Base-by-base conservation (phyloP, 2,113 vertebrate species). In the Nothobranchius kuhntae region DNA sequence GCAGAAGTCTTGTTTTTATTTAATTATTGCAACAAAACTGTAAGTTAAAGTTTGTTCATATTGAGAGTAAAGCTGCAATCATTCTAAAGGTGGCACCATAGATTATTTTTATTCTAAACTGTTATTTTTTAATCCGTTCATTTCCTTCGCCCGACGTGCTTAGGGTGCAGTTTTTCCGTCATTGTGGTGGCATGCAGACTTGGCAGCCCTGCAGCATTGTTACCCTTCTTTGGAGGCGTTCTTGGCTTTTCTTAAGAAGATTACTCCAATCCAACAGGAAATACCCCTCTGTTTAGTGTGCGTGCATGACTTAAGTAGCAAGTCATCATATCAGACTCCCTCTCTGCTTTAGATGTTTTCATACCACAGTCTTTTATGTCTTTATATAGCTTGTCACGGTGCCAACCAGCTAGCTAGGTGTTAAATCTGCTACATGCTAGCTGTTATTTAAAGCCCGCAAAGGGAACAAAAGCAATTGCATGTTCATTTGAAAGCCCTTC, bases 241-340 rank as follows among this genome's bases (percentile, higher is more conserved):
- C 53, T 74, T 78, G 68, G 76, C 67, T 73, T 87, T 63, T 53
- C 71, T 60, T 67, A 80, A 87, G 77, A 44, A 80, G 83, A 85
- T 87, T 89, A 85, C 54, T 15, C 1, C 67, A 80, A 56, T 82
- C 81, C 67, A 70, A 65, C 24, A 60, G 71, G 68, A 86, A 81
- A 75, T 26, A 38, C 42, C 63, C 61, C 58, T 74, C 55, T 52
- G 38, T 69, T 71, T 44, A 57, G 50, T 68, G 62, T 73, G 61
- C 52, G 53, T 68, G 14, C 53, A 42, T 24, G 15, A 11, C 59
- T 53, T 24, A 73, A 53, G 45, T 21, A 58, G 51, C 53, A 0
- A 26, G 30, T 75, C 57, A 21, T 64, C 46, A 13, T 51, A 42
- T 60, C 40, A 55, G 24, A 26, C 13, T 71, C 53, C 44, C 44